Base-by-base conservation (phyloP, 2,888 invertebrate species). In the Synergus japonicus region DNA sequence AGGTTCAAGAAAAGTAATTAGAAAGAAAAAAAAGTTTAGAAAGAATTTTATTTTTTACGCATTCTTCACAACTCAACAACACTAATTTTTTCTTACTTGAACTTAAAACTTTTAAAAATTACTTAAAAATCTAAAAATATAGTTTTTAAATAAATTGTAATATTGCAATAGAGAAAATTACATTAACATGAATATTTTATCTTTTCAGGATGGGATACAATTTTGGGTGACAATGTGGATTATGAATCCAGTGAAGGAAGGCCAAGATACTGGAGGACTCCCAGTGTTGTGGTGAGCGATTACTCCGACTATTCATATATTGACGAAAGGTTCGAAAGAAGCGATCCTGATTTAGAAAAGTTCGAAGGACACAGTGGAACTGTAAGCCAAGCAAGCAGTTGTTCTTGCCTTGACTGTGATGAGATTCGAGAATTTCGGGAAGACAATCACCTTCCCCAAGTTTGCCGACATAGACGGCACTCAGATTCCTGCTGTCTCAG, bases 221-320 rank as follows among this genome's bases (percentile, higher is more conserved):
- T 85, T 43, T 63, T 85, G 44, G 87, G 86, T 13, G 90, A 91
- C 69, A 83, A 86, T 37, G 85, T 80, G 9, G 91, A 91, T 58
- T 86, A 85, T 77, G 91, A 91, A 65, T 85, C 88, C 0, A 87
- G 80, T 41, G 91, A 90, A 67, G 91, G 89, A 37, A 87, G 86
- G 76, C 91, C 91, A 0, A 86, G 95, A 5, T 96, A 95, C 87
- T 96, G 96, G 92, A 93, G 97, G 81, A 97, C 97, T 0, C 97
- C 97, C 0, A 97, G 97, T 78, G 97, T 97, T 67, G 97, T 97
- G 4, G 96, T 97, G 64, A 97, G 97, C 88, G 97, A 97, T 91
- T 97, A 97, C 89, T 97, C 97, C 0, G 97, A 97, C 88, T 97
- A 95, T 87, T 91, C 91, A 29, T 91, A 91, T 83, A 78, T 90